These are phyloP conservation scores for Chrysodeixis includens DNA, from an alignment of 2,888 invertebrate species.

Conservation along the genomic window DNA sequence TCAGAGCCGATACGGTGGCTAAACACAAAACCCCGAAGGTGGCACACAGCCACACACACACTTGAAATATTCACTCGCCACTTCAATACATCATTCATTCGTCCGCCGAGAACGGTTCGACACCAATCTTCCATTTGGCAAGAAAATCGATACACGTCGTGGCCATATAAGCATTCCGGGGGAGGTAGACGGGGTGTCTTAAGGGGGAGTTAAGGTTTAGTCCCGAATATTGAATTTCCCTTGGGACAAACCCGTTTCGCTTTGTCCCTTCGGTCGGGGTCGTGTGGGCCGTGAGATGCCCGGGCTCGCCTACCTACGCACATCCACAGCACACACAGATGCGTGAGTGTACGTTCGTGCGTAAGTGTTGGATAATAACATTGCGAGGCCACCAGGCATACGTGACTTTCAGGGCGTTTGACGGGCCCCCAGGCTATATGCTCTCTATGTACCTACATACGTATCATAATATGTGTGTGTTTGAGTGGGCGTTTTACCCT, in stretches of 20 bases:
- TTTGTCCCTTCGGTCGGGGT: slow-evolving; percentile 89
- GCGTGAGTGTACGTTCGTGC: slow-evolving; percentile 76
- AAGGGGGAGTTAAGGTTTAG: slow-evolving; percentile 89
- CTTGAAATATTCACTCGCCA: slow-evolving; percentile 86
- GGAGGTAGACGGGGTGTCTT: slow-evolving; percentile 88
- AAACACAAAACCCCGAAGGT: slow-evolving; percentile 79
- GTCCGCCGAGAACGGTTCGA: slow-evolving; percentile 87
- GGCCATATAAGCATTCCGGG: slow-evolving; percentile 90
- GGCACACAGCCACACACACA: slow-evolving; percentile 75
- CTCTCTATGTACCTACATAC: slow-evolving; percentile 69
- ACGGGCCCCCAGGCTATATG: slow-evolving; percentile 82
- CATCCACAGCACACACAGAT: slow-evolving; percentile 63
- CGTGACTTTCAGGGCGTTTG: slow-evolving; percentile 87
- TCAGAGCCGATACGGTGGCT: slow-evolving; percentile 82
- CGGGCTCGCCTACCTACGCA: slow-evolving; percentile 78
- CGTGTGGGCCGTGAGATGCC: slow-evolving; percentile 87
- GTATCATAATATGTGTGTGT: slow-evolving; percentile 67
- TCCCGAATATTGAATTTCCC: slow-evolving; percentile 90
- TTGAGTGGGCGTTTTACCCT: slow-evolving; percentile 78
- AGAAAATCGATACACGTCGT: slow-evolving; percentile 89
- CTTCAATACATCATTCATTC: slow-evolving; percentile 88
- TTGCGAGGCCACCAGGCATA: slow-evolving; percentile 85
- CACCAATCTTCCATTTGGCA: slow-evolving; percentile 90
- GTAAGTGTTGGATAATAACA: slow-evolving; percentile 88
- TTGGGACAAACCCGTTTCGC: slow-evolving; percentile 90